Evolutionary conservation across 2,888 invertebrate species (phyloP).

Genomic region (Calliopum simillimum): DNA sequence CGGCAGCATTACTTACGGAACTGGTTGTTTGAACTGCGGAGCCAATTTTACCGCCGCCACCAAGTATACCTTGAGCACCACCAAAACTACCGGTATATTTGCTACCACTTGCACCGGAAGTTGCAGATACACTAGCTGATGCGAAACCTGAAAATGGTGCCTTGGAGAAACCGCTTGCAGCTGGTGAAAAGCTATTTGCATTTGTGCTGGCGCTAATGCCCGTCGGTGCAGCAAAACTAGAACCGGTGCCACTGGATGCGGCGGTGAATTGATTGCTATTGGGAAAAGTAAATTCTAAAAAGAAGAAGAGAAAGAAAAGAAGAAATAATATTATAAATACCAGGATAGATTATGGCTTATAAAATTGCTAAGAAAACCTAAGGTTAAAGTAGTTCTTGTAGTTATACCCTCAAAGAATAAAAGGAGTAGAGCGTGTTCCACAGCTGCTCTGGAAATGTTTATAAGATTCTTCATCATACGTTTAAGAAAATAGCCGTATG

Average conservation of each 20-base stretch:
- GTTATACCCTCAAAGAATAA: too few relatives aligned
- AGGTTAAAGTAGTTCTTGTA: too few relatives aligned
- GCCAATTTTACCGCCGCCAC: slow-evolving; percentile 48
- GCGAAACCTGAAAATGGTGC: slow-evolving; percentile 32
- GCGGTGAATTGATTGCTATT: slow-evolving; percentile 13
- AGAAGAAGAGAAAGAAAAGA: slow-evolving; percentile 28
- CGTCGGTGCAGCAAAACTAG: neutral
- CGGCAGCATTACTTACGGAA: slow-evolving; percentile 41
- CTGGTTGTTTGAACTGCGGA: slow-evolving; percentile 50
- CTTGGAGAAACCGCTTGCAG: slow-evolving; percentile 35
- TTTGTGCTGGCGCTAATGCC: slow-evolving; percentile 14
- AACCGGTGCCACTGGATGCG: slow-evolving; percentile 14
- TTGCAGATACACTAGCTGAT: neutral
- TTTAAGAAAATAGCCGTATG: too few relatives aligned
- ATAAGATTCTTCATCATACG: too few relatives aligned
- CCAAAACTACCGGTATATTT: slow-evolving; percentile 64
- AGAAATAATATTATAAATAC: neutral
- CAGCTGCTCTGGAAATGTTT: too few relatives aligned
- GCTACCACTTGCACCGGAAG: slow-evolving; percentile 43
- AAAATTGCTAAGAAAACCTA: too few relatives aligned
- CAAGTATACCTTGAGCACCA: slow-evolving; percentile 54
- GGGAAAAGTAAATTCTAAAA: slow-evolving; percentile 30
- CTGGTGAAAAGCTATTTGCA: slow-evolving; percentile 26
- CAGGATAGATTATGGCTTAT: too few relatives aligned
- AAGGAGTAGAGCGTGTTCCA: too few relatives aligned